Evolutionary conservation across 1,140 invertebrate genomes (phyloP).

Genomic region (Trypoxylus dichotomus): DNA sequence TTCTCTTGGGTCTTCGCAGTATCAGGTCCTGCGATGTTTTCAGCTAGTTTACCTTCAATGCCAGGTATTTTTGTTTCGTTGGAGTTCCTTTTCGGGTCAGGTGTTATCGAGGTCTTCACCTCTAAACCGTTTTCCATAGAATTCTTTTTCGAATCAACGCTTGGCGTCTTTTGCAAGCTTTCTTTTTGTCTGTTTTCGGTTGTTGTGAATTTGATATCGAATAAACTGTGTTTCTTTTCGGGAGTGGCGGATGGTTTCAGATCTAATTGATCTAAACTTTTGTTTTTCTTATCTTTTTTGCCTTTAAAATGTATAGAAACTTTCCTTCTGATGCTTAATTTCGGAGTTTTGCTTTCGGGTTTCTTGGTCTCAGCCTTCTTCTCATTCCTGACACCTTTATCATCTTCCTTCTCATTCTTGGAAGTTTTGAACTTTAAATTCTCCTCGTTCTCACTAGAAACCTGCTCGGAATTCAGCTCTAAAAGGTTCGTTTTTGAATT

Average conservation of each 20-base stretch:
- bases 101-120: constrained; percentile 37
- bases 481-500: constrained; percentile 31
- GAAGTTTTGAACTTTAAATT: constrained; percentile 49
- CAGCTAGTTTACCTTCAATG: background rate
- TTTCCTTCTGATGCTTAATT: constrained; percentile 47
- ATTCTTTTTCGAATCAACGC: constrained; percentile 43
- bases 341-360: constrained; percentile 39
- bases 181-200: constrained; percentile 32
- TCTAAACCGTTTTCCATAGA: constrained; percentile 34
- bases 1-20: background rate
- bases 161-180: constrained; percentile 43
- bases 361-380: constrained; percentile 1
- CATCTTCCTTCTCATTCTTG: constrained; percentile 27
- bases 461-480: constrained; percentile 28
- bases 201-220: constrained; percentile 37
- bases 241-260: background rate
- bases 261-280: constrained; percentile 29
- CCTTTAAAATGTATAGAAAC: constrained; percentile 52
- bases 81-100: constrained; percentile 37
- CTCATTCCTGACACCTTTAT: constrained; percentile 32
- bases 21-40: constrained; percentile 19
- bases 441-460: constrained; percentile 57
- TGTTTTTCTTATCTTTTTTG: constrained; percentile 46
- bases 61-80: constrained; percentile 36
- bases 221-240: constrained; percentile 38